phyloP scores from a whole-genome alignment of 2,888 invertebrate genomes.

The Aricia artaxerxes region DNA sequence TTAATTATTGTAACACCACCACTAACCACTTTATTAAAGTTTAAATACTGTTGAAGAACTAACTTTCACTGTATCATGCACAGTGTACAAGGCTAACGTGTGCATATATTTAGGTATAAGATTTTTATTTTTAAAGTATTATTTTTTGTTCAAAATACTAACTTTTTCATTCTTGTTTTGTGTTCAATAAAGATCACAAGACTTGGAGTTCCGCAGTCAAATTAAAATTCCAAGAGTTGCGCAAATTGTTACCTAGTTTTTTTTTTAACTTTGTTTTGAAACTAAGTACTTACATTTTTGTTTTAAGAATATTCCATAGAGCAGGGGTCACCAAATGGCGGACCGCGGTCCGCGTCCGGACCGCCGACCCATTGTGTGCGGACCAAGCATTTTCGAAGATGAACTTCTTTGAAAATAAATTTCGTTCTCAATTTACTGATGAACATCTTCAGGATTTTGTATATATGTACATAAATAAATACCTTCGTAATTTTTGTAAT shows the following conservation, averaged over 20 bases:
- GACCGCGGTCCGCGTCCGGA: too few species aligned
- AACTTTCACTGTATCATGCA: background rate
- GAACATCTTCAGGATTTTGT: too few species aligned
- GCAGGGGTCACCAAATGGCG: too few species aligned
- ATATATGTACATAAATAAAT: too few species aligned
- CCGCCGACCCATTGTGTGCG: too few species aligned
- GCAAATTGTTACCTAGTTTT: background rate
- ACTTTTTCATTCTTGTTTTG: conserved; percentile 4
- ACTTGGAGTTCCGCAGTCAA: conserved; percentile 6
- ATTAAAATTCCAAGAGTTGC: background rate
- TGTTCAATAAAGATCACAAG: conserved; percentile 16
- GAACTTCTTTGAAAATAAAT: too few species aligned
- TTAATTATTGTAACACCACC: background rate
- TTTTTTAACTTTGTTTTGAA: background rate
- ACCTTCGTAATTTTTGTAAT: too few species aligned
- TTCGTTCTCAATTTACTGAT: too few species aligned
- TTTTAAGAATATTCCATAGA: background rate
- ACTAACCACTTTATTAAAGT: background rate
- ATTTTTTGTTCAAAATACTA: background rate
- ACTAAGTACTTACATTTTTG: background rate
- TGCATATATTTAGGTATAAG: background rate
- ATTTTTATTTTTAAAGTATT: background rate
- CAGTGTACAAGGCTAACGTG: background rate
- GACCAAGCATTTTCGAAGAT: too few species aligned
- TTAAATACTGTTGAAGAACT: background rate